Base-by-base conservation (phyloP, 2,888 invertebrate genomes). In the Euzetes globulus region DNA sequence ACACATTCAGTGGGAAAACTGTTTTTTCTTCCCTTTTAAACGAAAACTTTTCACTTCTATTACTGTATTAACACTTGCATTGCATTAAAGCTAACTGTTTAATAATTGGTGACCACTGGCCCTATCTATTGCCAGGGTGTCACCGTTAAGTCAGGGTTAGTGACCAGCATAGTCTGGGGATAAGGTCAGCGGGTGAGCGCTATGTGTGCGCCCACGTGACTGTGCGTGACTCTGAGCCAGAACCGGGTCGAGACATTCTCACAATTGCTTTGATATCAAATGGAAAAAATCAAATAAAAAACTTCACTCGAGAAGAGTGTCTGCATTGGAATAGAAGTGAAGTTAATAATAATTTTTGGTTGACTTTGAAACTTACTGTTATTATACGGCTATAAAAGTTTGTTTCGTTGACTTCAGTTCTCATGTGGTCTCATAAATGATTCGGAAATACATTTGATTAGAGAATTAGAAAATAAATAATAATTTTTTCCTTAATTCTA, bases 161-260 rank as follows among this genome's bases (percentile, higher is more conserved):
- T 60, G 27, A 25, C 60, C 60, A 60, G 2, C n/a, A 27, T 41
- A 9, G 41, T 41, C 27, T 22, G 27, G 60, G 15, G 60, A 27
- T 60, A 22, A 60, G 60, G 60, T 60, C 27, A 25, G 60, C 60
- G 60, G 60, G 60, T 25, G 60, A 27, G 25, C 60, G 7, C 27
- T 22, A 27, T 29, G 27, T 60, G 25, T 60, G 60, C 25, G 60
- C 29, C 27, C 29, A 60, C 60, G 60, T 60, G 60, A 60, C 60
- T 2, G 60, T 60, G 29, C 60, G 60, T 60, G 60, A 60, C 60
- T 60, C 15, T 60, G 27, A 60, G 60, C 13, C 60, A 60, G 60
- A 60, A 60, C 60, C 60, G 60, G 60, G 60, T 60, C 60, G 27
- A 60, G 17, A 60, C 60, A 60, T 60, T 60, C 60, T 60, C 60